These are phyloP conservation scores for Penaeus japonicus DNA, from an alignment of 1,140 invertebrate species.

Conservation along the genomic window DNA sequence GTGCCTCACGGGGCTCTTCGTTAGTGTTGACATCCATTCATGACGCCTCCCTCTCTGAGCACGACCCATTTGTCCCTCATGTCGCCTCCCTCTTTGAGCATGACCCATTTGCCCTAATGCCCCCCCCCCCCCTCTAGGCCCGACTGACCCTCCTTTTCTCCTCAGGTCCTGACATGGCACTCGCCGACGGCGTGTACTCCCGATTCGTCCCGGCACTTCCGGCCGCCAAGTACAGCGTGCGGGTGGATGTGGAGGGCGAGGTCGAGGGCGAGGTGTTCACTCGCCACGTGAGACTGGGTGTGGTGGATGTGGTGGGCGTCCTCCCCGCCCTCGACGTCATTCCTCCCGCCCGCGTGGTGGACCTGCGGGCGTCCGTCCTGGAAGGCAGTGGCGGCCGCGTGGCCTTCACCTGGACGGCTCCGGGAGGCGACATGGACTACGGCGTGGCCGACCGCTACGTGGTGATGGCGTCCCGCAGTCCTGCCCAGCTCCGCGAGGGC, in stretches of 20 bases:
- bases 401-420: slow-evolving; percentile 61
- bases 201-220: slow-evolving; percentile 68
- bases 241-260: slow-evolving; percentile 49
- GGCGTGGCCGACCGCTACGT: slow-evolving; percentile 60
- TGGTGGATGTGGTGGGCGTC: slow-evolving; percentile 45
- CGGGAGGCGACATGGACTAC: slow-evolving; percentile 62
- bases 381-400: slow-evolving; percentile 44
- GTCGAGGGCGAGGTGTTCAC: slow-evolving; percentile 41
- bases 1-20: too few species aligned
- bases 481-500: slow-evolving; percentile 14
- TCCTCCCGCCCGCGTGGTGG: slow-evolving; percentile 59
- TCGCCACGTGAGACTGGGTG: slow-evolving; percentile 45
- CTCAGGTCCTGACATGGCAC: slow-evolving; percentile 72
- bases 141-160: slow-evolving; percentile 46
- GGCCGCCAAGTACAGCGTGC: slow-evolving; percentile 48
- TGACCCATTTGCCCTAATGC: too few species aligned
- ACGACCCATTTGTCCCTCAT: too few species aligned
- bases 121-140: background rate
- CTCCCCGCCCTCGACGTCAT: slow-evolving; percentile 48
- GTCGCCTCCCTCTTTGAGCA: too few species aligned
- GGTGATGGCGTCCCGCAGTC: slow-evolving; percentile 29
- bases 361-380: slow-evolving; percentile 55
- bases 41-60: too few species aligned
- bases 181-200: slow-evolving; percentile 74
- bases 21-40: too few species aligned